phyloP scores from a whole-genome alignment of 2,888 invertebrate genomes.

The Drosophila sordidula region DNA sequence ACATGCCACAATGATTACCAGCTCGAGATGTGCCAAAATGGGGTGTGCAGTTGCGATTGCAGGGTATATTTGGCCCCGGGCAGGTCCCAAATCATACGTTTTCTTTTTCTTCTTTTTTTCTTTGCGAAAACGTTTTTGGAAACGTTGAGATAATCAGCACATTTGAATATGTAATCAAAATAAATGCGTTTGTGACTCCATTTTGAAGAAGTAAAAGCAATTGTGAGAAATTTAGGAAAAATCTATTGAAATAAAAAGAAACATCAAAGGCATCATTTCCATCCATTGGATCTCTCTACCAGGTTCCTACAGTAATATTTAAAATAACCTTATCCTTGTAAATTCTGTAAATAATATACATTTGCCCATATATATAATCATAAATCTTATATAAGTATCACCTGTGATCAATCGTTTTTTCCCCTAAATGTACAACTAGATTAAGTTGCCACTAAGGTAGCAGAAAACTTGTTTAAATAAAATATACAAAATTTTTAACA shows the following conservation, averaged over 20 bases:
- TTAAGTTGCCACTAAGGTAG: too few relatives aligned
- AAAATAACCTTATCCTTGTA: too few relatives aligned
- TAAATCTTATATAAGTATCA: too few relatives aligned
- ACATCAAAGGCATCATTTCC: too few relatives aligned
- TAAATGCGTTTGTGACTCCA: slow-evolving; percentile 8
- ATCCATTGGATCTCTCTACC: too few relatives aligned
- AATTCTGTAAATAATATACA: too few relatives aligned
- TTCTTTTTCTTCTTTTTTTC: background rate
- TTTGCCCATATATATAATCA: too few relatives aligned
- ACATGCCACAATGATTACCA: slow-evolving; percentile 72
- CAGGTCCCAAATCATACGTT: slow-evolving; percentile 20
- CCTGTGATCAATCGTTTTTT: too few relatives aligned
- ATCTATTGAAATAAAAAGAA: background rate
- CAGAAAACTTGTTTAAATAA: too few relatives aligned
- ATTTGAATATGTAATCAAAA: slow-evolving; percentile 29
- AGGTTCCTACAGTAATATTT: too few relatives aligned
- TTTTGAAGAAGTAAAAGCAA: background rate
- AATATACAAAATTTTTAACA: too few relatives aligned
- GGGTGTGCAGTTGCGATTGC: slow-evolving; percentile 31
- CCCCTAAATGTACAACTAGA: too few relatives aligned
- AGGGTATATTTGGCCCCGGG: slow-evolving; percentile 6
- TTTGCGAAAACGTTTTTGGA: background rate
- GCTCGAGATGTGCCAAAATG: slow-evolving; percentile 59
- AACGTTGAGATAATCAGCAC: slow-evolving; percentile 5
- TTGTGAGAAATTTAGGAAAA: background rate